A percentile compares a stretch with the other conserved stretches of the same genome.
These are phyloP conservation scores for Meiosimyza decipiens DNA, from an alignment of 2,888 invertebrate genomes.

Conservation along the genomic window DNA sequence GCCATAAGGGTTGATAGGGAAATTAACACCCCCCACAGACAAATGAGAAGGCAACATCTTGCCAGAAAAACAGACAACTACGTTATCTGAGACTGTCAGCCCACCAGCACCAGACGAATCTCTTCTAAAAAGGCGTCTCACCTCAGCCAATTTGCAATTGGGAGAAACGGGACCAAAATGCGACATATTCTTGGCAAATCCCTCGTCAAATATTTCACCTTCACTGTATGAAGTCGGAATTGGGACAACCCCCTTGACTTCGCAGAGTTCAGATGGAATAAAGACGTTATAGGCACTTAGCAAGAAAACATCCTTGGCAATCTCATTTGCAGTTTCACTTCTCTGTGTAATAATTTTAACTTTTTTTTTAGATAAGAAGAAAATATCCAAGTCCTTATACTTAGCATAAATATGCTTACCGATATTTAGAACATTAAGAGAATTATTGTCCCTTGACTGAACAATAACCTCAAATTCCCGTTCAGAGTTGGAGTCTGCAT, in stretches of 20 bases:
- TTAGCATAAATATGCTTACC: too few species aligned
- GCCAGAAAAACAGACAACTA: constrained; percentile 8
- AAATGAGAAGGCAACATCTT: constrained; percentile 15
- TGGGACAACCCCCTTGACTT: background rate
- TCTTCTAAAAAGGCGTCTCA: background rate
- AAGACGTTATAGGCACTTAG: too few species aligned
- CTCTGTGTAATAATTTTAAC: too few species aligned
- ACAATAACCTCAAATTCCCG: too few species aligned
- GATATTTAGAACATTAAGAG: too few species aligned
- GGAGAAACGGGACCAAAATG: background rate
- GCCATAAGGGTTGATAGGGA: constrained; percentile 1
- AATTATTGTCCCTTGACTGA: too few species aligned
- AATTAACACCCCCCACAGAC: constrained; percentile 6
- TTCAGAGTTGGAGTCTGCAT: too few species aligned
- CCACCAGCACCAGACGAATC: background rate
- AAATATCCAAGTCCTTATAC: too few species aligned
- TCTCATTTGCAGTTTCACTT: too few species aligned
- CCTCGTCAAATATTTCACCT: background rate
- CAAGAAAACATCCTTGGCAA: too few species aligned
- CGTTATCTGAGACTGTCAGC: background rate
- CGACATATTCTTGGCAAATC: background rate
- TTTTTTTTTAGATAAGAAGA: too few species aligned
- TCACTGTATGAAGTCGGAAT: constrained; percentile 10
- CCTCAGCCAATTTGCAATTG: background rate
- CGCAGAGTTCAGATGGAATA: background rate